Evolutionary conservation across 2,888 invertebrate species (phyloP), one percentile per base, ranked within the genome.

Genomic region (Mactromeris polynyma): DNA sequence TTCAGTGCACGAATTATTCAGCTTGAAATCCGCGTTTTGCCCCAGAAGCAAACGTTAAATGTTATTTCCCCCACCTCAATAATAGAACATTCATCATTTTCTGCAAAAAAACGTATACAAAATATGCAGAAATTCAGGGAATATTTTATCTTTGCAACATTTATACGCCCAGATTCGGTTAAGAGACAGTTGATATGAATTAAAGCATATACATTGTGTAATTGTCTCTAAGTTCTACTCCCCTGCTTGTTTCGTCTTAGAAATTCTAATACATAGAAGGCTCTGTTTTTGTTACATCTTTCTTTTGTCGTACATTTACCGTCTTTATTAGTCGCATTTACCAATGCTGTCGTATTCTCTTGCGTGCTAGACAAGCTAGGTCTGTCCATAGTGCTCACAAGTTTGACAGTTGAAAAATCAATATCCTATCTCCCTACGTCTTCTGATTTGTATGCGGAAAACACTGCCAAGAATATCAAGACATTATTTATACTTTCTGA

Each of bases 351-450:
- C 58, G 51, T 51, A 80, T 46, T 51, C 33, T 46, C 42, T 33
- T 17, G 31, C 51, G 46, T 80, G 80, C 31, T 19, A 46, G 31
- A 33, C 42, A 51, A 46, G 51, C 14, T 21, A 58, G n/a, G 51
- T 81, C 36, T 58, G 17, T 58, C 36, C 81, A 6, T 17, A 36
- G 36, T 33, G 36, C 58, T 64, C 82, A 7, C 58, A 69, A 69
- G 69, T 69, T 82, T 82, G 40, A 69, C 64, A 64, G 69, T 82
- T 82, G 82, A 33, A 82, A 69, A 82, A 82, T 82, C 82, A 26
- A 82, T 82, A 82, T 21, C 38, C 42, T 81, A 81, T 81, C 58
- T 58, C 21, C 36, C 81, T 38, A 9, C 46, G 81, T 64, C 82
- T 64, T n/a, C 69, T 82, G 82, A 69, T 82, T 82, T 82, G 69